phyloP scores from a whole-genome alignment of 92 coral and sea anemone genomes.

The Umimayanthus kanabou region DNA sequence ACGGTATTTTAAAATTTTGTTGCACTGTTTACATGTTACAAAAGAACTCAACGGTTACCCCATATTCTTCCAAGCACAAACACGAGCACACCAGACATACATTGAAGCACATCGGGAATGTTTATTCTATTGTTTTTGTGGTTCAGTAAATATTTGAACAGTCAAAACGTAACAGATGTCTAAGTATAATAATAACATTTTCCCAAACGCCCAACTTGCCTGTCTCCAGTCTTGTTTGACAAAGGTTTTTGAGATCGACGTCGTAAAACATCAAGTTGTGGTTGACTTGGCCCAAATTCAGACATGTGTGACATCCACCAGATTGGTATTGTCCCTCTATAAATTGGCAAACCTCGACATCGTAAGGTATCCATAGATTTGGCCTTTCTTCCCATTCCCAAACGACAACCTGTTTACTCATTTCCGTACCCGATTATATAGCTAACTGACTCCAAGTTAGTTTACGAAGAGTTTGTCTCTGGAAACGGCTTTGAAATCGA shows the following conservation, averaged over 20 bases:
- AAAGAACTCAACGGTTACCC: too few species aligned
- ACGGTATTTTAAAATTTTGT: too few species aligned
- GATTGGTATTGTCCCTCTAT: slow-evolving; percentile 51
- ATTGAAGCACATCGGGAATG: too few species aligned
- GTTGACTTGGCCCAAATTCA: slow-evolving; percentile 60
- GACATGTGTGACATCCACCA: not conserved
- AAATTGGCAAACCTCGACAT: slow-evolving; percentile 44
- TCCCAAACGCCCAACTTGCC: slow-evolving; percentile 51
- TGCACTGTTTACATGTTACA: too few species aligned
- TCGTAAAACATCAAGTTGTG: slow-evolving; percentile 54
- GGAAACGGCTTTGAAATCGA: not conserved
- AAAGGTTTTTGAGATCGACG: slow-evolving; percentile 55
- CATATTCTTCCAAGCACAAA: too few species aligned
- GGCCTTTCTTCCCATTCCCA: slow-evolving; percentile 86
- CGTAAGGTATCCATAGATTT: slow-evolving; percentile 74
- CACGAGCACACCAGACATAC: too few species aligned
- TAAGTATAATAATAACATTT: too few species aligned
- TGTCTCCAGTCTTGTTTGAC: slow-evolving; percentile 66
- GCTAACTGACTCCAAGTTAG: not conserved
- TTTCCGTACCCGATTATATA: not conserved
- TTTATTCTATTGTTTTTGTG: too few species aligned
- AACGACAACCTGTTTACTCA: slow-evolving; percentile 61
- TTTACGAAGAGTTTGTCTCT: not conserved
- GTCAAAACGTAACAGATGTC: too few species aligned
- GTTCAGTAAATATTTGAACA: too few species aligned